Conservation (phyloP, 2,797 vertebrate species). For the Halcyon chelicuti region DNA sequence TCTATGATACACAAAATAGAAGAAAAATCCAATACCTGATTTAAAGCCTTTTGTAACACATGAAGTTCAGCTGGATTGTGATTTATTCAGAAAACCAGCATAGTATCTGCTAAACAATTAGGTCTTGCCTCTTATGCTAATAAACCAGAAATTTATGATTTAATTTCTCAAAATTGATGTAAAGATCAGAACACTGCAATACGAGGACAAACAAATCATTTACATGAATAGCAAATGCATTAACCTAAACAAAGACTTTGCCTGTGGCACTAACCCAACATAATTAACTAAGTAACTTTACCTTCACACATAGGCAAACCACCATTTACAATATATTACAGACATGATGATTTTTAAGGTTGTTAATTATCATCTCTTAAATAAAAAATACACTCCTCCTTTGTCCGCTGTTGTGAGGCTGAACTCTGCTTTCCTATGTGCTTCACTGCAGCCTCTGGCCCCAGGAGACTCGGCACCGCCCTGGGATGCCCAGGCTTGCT, state of each 20-base stretch:
- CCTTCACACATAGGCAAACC: background rate
- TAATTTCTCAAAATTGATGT: background rate
- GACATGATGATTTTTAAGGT: background rate
- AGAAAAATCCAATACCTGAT: background rate
- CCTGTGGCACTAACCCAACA: background rate
- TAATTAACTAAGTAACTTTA: background rate
- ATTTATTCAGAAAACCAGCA: background rate
- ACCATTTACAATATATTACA: background rate
- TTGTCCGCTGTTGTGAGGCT: background rate
- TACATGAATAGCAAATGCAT: background rate
- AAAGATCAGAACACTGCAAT: background rate
- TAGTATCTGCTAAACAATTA: background rate
- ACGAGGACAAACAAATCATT: background rate
- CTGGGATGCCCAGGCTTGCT: background rate
- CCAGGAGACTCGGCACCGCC: background rate
- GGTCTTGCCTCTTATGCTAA: background rate
- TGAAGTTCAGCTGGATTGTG: background rate
- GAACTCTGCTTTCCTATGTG: rapidly evolving
- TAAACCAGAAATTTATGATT: background rate
- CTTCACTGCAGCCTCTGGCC: background rate
- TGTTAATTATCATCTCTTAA: background rate
- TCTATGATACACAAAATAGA: background rate
- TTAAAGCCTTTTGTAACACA: background rate
- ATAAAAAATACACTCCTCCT: background rate
- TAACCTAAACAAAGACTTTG: background rate